A percentile compares a stretch with the other conserved stretches of the same genome.
Evolutionary conservation across 2,113 vertebrate species (phyloP).

Genomic region (Dasyornis broadbenti): DNA sequence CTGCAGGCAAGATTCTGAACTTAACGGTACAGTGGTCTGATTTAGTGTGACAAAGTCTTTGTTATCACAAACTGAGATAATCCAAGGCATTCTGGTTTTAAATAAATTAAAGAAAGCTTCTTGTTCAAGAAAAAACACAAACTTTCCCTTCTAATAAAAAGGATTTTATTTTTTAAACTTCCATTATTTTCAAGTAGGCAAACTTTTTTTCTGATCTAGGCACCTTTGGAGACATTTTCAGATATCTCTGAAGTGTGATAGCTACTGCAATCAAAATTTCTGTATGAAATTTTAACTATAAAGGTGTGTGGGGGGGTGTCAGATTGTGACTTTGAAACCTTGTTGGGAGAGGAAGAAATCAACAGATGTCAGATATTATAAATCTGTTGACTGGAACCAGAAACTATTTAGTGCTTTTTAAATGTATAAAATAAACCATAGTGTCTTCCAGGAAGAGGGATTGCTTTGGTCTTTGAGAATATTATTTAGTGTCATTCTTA

Average conservation of each 20-base stretch:
- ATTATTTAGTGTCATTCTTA: neutral
- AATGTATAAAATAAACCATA: neutral
- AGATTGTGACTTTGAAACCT: neutral
- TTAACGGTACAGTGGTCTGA: neutral
- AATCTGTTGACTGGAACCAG: neutral
- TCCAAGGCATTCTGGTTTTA: neutral
- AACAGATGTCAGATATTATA: neutral
- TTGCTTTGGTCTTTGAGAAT: neutral
- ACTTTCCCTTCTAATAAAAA: neutral
- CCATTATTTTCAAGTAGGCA: neutral
- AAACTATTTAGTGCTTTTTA: neutral
- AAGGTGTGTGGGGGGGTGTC: neutral
- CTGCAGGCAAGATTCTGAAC: neutral
- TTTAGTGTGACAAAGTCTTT: neutral
- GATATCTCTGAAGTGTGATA: neutral
- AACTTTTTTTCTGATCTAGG: neutral
- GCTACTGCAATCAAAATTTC: neutral
- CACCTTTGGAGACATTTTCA: neutral
- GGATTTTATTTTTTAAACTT: neutral
- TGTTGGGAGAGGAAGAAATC: neutral
- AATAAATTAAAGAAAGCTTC: neutral
- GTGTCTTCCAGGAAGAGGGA: accelerated
- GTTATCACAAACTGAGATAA: neutral
- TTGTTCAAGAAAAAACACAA: neutral
- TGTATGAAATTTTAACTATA: neutral